phyloP scores from a whole-genome alignment of 64 coral and sea anemone species.

The Orbicella faveolata region DNA sequence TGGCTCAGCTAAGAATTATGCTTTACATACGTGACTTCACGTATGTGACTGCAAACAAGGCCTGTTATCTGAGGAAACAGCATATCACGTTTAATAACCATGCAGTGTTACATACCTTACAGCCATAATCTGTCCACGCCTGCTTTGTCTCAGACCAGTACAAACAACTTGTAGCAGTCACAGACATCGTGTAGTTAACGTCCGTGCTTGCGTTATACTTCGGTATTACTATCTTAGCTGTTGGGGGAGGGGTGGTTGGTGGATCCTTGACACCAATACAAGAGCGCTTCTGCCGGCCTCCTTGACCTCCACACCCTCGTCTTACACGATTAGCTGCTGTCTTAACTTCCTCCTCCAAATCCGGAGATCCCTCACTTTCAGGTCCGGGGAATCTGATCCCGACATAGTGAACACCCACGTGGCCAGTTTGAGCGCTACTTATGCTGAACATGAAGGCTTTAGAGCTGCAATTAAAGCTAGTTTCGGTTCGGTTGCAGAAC shows the following conservation, averaged over 20 bases:
- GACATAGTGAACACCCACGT: slow-evolving; percentile 71
- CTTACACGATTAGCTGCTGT: slow-evolving; percentile 30
- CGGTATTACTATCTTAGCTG: slow-evolving; percentile 53
- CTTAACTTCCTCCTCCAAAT: background rate
- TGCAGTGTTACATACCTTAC: slow-evolving; percentile 44
- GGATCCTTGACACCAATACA: slow-evolving; percentile 87
- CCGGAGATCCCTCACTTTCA: background rate
- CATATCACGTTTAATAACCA: background rate
- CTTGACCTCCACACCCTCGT: slow-evolving; percentile 60
- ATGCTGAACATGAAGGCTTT: slow-evolving; percentile 67
- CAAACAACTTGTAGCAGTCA: slow-evolving; percentile 61
- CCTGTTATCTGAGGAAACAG: no score
- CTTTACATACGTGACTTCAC: no score
- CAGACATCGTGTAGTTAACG: slow-evolving; percentile 83
- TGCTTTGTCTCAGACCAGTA: slow-evolving; percentile 71
- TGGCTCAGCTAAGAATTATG: no score
- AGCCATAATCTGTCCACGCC: slow-evolving; percentile 81
- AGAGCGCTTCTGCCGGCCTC: slow-evolving; percentile 63
- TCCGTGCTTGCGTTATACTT: slow-evolving; percentile 65
- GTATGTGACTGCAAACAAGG: no score
- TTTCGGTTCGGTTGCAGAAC: slow-evolving; percentile 15
- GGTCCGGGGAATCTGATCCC: slow-evolving; percentile 54
- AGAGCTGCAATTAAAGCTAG: slow-evolving; percentile 52
- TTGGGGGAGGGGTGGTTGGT: slow-evolving; percentile 75
- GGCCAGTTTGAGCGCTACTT: slow-evolving; percentile 66